Conservation (phyloP, 2,113 vertebrate species). For the Geococcyx californianus region DNA sequence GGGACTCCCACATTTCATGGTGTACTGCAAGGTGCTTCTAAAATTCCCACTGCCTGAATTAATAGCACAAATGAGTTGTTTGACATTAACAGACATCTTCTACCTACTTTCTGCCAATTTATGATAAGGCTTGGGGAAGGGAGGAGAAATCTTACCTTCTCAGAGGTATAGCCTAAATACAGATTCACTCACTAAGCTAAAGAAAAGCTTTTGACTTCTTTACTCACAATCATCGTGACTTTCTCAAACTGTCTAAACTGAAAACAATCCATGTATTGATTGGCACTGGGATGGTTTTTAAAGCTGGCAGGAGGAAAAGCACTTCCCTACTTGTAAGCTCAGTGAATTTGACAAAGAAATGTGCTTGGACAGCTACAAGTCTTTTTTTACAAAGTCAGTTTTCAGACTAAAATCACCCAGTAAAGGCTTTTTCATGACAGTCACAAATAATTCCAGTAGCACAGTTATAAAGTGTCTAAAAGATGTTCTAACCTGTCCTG, state of each 20-base stretch:
- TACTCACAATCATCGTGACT: background rate
- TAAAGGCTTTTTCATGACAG: conserved; percentile 38
- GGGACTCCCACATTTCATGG: background rate
- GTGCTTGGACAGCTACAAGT: conserved; percentile 44
- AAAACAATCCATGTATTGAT: background rate
- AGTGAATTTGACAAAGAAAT: conserved; percentile 25
- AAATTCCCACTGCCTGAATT: background rate
- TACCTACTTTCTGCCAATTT: background rate
- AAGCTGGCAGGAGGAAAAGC: conserved; percentile 16
- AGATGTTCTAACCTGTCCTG: conserved; percentile 26
- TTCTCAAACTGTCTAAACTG: conserved; percentile 20
- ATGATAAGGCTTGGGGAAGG: background rate
- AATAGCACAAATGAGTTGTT: background rate
- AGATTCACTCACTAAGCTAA: background rate
- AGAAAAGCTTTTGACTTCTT: background rate
- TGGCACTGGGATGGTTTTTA: conserved; percentile 10
- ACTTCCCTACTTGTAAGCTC: background rate
- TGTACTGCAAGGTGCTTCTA: background rate
- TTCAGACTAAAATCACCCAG: conserved; percentile 40
- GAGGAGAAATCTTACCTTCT: background rate
- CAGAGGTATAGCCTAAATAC: background rate
- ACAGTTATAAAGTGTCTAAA: conserved; percentile 8
- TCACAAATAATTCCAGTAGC: conserved; percentile 25
- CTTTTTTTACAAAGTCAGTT: conserved; percentile 8
- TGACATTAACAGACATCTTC: background rate